These are phyloP conservation scores for Remorina albescens DNA, from an alignment of 2,797 vertebrate species.

Conservation along the genomic window DNA sequence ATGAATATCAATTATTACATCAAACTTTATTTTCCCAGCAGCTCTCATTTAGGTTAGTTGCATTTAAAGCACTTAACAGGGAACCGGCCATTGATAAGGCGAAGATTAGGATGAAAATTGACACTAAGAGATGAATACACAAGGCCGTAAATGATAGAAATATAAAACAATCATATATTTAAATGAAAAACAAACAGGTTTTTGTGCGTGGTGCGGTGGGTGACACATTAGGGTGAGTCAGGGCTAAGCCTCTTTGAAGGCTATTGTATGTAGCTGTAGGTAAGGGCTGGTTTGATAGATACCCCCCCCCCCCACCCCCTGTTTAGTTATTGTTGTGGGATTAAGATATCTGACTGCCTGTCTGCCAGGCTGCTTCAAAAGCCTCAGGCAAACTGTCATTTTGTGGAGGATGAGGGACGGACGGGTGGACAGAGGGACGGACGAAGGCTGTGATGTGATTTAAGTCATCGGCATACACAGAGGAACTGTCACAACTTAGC, in stretches of 20 bases:
- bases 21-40: not conserved
- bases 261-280: constrained; percentile 64
- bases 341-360: constrained; percentile 76
- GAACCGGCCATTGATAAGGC: not conserved
- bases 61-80: not conserved
- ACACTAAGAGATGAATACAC: not conserved
- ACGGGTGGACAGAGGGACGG: not conserved
- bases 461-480: constrained; percentile 22
- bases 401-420: not conserved
- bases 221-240: constrained; percentile 41
- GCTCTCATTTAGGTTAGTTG: not conserved
- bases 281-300: constrained; percentile 38
- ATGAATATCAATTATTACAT: not conserved
- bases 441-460: constrained; percentile 38
- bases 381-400: constrained; percentile 56
- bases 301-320: constrained; percentile 34
- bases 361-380: constrained; percentile 59
- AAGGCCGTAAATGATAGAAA: not conserved
- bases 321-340: constrained; percentile 76
- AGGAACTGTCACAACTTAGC: constrained; percentile 48
- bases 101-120: not conserved
- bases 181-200: not conserved
- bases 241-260: constrained; percentile 47
- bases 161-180: not conserved
- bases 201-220: constrained; percentile 35